A percentile compares a stretch with the other conserved stretches of the same genome.
phyloP scores from a whole-genome alignment of 2,797 vertebrate species.

The Jordanella pulchra region DNA sequence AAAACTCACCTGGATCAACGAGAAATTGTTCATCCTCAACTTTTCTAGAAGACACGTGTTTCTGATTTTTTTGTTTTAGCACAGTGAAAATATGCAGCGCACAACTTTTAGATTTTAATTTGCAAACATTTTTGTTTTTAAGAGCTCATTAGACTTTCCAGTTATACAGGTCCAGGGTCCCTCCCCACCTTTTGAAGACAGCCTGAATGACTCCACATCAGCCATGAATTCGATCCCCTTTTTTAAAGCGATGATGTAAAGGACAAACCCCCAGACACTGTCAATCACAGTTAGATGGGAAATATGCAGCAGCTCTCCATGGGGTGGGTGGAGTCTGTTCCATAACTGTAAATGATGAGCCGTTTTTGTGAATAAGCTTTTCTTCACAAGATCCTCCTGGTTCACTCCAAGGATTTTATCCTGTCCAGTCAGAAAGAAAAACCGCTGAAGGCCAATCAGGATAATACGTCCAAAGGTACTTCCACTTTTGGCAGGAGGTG shows the following conservation, averaged over 20 bases:
- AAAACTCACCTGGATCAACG: too few species aligned
- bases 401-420: neutral
- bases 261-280: constrained; percentile 63
- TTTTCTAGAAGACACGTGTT: too few species aligned
- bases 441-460: constrained; percentile 30
- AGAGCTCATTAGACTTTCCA: too few species aligned
- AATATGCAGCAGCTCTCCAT: constrained; percentile 51
- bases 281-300: constrained; percentile 62
- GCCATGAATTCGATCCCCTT: constrained; percentile 45
- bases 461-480: constrained; percentile 37
- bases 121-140: too few species aligned
- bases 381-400: neutral
- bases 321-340: constrained; percentile 23
- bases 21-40: too few species aligned
- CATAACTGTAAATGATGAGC: constrained; percentile 1
- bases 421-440: constrained; percentile 27
- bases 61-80: too few species aligned
- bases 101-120: too few species aligned
- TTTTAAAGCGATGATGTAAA: constrained; percentile 53
- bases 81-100: too few species aligned
- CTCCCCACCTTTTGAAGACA: neutral
- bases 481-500: constrained; percentile 23
- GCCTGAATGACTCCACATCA: neutral
- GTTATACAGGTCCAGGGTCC: neutral
- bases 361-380: neutral